Evolutionary conservation across 2,797 vertebrate genomes (phyloP).

Genomic region (Phaenicophaeus curvirostris): DNA sequence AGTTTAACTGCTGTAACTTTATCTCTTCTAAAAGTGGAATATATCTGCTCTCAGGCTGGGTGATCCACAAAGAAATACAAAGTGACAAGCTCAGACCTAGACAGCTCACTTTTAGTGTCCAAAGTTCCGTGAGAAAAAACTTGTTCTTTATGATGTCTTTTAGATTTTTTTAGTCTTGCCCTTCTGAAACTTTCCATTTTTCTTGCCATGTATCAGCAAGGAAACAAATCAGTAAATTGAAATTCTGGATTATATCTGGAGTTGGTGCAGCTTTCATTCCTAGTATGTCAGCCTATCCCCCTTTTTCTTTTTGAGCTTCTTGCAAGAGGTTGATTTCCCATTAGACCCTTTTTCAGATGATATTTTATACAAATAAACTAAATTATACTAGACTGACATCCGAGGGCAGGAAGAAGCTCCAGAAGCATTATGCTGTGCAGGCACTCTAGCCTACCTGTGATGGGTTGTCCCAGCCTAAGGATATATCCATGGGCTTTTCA

Average conservation of each 20-base stretch:
- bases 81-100: background rate
- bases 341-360: background rate
- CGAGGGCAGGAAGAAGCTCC: background rate
- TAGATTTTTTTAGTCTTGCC: background rate
- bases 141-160: background rate
- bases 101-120: background rate
- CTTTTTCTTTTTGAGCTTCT: background rate
- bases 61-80: background rate
- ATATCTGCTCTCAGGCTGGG: background rate
- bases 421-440: background rate
- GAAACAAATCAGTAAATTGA: background rate
- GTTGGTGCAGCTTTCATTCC: accelerated
- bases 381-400: background rate
- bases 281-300: background rate
- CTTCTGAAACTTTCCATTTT: background rate
- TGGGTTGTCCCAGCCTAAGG: background rate
- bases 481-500: background rate
- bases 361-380: background rate
- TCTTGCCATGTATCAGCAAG: background rate
- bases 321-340: background rate
- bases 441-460: background rate
- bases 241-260: background rate
- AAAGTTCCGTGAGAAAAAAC: background rate
- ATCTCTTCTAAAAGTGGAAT: background rate
- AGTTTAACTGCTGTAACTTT: background rate